These are phyloP conservation scores for Hepsetus odoe DNA, from an alignment of 2,113 vertebrate genomes.

Conservation along the genomic window DNA sequence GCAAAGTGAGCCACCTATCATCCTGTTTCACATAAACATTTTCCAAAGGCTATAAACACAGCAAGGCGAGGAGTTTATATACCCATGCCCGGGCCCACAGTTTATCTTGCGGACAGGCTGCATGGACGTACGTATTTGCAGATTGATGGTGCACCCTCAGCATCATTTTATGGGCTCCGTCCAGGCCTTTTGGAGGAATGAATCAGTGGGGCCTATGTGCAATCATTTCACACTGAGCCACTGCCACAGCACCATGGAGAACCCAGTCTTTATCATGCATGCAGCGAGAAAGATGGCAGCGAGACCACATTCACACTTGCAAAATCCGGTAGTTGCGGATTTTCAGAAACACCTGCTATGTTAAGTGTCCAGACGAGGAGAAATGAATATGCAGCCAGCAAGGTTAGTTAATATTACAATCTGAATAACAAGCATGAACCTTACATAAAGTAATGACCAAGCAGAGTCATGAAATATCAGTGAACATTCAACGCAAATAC, in stretches of 20 bases:
- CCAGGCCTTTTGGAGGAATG: constrained; percentile 51
- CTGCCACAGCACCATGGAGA: constrained; percentile 47
- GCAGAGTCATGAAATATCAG: neutral
- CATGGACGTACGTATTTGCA: constrained; percentile 31
- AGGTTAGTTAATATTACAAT: neutral
- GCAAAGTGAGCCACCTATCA: constrained; percentile 36
- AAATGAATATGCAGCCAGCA: neutral
- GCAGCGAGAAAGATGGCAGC: neutral
- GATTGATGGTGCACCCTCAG: constrained; percentile 59
- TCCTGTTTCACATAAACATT: constrained; percentile 48
- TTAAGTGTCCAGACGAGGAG: neutral
- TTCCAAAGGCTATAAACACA: constrained; percentile 42
- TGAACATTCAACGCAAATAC: neutral
- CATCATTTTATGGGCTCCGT: constrained; percentile 54
- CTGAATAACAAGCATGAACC: neutral
- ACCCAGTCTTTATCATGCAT: constrained; percentile 25
- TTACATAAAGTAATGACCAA: neutral
- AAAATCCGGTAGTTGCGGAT: neutral
- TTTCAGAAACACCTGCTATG: constrained; percentile 16
- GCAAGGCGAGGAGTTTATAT: constrained; percentile 43
- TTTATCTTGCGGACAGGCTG: constrained; percentile 42
- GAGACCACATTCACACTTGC: neutral
- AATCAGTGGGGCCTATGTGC: constrained; percentile 55
- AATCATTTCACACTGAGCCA: constrained; percentile 53
- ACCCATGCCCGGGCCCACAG: constrained; percentile 33